Evolutionary conservation across 2,797 vertebrate genomes (phyloP).

Genomic region (Sternotherus odoratus): DNA sequence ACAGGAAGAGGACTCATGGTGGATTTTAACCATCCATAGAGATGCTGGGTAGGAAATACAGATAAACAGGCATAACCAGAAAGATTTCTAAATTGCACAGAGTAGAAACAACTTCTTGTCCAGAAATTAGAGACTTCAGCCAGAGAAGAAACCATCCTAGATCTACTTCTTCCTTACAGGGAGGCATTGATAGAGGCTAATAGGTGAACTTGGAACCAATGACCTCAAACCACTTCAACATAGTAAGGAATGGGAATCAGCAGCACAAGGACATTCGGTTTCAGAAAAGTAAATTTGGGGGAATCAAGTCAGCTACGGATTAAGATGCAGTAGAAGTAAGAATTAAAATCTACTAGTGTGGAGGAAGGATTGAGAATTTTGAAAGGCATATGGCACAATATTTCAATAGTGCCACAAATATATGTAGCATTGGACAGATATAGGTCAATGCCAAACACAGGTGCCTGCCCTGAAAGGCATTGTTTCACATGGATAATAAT

Average conservation of each 20-base stretch:
- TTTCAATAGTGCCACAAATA: background rate
- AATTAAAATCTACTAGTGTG: background rate
- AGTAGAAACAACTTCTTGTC: background rate
- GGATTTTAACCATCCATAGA: background rate
- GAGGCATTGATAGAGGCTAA: background rate
- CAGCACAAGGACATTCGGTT: background rate
- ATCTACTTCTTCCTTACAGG: background rate
- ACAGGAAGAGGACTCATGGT: background rate
- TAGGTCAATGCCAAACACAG: background rate
- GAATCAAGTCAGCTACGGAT: background rate
- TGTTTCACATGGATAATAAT: background rate
- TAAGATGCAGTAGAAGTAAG: background rate
- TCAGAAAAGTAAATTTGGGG: background rate
- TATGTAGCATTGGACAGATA: background rate
- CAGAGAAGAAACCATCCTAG: background rate
- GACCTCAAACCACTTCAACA: background rate
- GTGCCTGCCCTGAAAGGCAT: background rate
- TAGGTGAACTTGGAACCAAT: background rate
- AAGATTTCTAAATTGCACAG: background rate
- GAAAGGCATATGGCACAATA: background rate
- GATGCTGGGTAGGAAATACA: background rate
- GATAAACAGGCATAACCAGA: background rate
- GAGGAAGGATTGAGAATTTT: background rate
- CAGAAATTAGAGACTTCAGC: background rate
- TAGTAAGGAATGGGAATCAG: background rate